Evolutionary conservation across 2,797 vertebrate genomes (phyloP), one percentile per base, ranked within the genome.

Genomic region (Anableps anableps): DNA sequence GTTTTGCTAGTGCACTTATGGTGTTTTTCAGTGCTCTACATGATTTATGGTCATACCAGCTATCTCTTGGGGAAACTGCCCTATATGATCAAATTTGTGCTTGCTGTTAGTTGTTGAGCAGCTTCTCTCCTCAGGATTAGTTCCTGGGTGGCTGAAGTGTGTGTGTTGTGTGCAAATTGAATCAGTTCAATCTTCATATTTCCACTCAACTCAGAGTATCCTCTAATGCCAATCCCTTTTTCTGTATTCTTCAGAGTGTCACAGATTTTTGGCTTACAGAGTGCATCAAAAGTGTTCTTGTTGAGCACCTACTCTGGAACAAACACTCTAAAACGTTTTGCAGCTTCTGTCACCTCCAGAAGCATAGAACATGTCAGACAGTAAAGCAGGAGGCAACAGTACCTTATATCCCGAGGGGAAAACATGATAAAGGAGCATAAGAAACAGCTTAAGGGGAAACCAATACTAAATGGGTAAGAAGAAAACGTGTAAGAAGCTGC

Each of bases 131-230:
- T 84, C 71, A 48, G 76, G 66, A 78, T 82, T 13, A 72, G 75
- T 66, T 80, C 76, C 51, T 64, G 48, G 68, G 53, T 34, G 31
- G 48, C 50, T 77, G 72, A 70, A 72, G 72, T 83, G 66, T 80
- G 71, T 64, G 60, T 79, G 64, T 81, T 45, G 80, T 75, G 80
- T 71, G 41, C 45, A 81, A 80, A 88, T 85, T 83, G 55, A 89
- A 86, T 91, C 84, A 86, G 83, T 86, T 85, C 79, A 89, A 72
- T 88, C 72, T 81, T 41, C 79, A 68, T 73, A 36, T 70, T 62
- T 85, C 80, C 55, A 23, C 76, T 74, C 45, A 79, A 84, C 80
- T 81, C 78, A 77, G 74, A 84, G 75, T 79, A 81, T 88, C 82
- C 17, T 2, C 68, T 2, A 80, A 81, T 83, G 81, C 29, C 73